Conservation (phyloP, 2,888 invertebrate genomes). For the Zaprionus lineosus region DNA sequence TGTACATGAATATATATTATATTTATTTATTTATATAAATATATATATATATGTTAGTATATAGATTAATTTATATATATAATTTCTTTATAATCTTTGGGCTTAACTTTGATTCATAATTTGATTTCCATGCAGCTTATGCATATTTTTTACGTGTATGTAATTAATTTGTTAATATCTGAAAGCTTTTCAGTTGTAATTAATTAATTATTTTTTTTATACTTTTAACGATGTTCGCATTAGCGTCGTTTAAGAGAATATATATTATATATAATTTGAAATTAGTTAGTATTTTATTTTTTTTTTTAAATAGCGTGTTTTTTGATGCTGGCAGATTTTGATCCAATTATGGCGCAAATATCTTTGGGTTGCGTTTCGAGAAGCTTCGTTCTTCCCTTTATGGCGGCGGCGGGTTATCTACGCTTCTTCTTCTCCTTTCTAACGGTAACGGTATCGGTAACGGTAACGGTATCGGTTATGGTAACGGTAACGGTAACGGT, state of each 20-base stretch:
- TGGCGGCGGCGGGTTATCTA: conserved; percentile 59
- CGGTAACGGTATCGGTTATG: conserved; percentile 19
- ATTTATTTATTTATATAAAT: conserved; percentile 3
- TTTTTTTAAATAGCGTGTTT: conserved; percentile 26
- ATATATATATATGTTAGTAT: neutral
- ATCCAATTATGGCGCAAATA: conserved; percentile 62
- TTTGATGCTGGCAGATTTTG: conserved; percentile 33
- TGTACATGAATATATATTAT: conserved; percentile 51
- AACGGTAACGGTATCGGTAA: conserved; percentile 7
- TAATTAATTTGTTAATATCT: no score
- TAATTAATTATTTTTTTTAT: no score
- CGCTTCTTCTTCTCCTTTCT: conserved; percentile 32
- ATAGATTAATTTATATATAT: neutral
- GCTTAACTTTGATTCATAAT: conserved; percentile 8
- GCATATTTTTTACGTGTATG: conserved; percentile 11
- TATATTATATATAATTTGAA: conserved; percentile 10
- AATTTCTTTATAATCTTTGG: conserved; percentile 12
- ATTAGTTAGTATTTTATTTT: conserved; percentile 21
- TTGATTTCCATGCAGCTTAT: conserved; percentile 43
- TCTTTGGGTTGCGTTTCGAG: conserved; percentile 53
- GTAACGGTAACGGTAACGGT: conserved; percentile 20
- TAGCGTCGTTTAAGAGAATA: conserved; percentile 3
- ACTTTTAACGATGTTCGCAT: conserved; percentile 12
- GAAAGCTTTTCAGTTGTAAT: no score
- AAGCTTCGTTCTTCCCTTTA: conserved; percentile 27